A percentile compares a stretch with the other conserved stretches of the same genome.
Conservation (phyloP, 2,113 vertebrate genomes). For the Urocynchramus pylzowi region DNA sequence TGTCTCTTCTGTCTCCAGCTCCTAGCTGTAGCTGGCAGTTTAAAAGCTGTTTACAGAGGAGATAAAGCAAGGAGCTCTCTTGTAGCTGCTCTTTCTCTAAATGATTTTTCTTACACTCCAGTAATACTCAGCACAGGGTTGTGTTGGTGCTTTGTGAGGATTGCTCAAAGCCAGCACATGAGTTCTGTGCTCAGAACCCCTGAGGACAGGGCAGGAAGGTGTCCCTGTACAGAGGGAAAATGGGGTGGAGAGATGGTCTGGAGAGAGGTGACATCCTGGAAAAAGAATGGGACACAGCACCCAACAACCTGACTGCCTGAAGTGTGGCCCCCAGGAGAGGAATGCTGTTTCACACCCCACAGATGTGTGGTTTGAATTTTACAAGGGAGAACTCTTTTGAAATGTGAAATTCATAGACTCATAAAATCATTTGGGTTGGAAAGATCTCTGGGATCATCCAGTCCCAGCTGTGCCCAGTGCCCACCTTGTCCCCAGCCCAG, state of each 20-base stretch:
- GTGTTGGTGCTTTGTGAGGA: not conserved
- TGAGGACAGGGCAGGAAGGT: not conserved
- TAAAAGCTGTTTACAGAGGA: not conserved
- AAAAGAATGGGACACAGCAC: not conserved
- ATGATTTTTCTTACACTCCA: not conserved
- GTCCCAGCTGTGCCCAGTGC: accelerated
- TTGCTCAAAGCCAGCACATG: not conserved
- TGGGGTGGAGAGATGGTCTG: not conserved
- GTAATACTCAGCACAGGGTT: accelerated
- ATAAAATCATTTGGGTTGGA: not conserved
- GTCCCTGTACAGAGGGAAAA: not conserved
- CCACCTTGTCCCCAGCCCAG: not conserved
- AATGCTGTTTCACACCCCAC: not conserved
- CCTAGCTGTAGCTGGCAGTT: not conserved
- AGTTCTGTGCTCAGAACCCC: not conserved
- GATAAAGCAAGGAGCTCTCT: not conserved
- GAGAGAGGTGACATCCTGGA: not conserved
- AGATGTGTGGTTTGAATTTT: not conserved
- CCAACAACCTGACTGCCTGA: not conserved
- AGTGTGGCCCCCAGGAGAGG: not conserved
- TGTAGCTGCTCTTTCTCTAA: not conserved
- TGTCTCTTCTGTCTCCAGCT: not conserved
- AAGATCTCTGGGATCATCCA: not conserved
- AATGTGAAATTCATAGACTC: not conserved
- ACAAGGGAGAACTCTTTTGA: not conserved